These are phyloP conservation scores for Junco hyemalis DNA, from an alignment of 2,113 vertebrate species.

Conservation along the genomic window DNA sequence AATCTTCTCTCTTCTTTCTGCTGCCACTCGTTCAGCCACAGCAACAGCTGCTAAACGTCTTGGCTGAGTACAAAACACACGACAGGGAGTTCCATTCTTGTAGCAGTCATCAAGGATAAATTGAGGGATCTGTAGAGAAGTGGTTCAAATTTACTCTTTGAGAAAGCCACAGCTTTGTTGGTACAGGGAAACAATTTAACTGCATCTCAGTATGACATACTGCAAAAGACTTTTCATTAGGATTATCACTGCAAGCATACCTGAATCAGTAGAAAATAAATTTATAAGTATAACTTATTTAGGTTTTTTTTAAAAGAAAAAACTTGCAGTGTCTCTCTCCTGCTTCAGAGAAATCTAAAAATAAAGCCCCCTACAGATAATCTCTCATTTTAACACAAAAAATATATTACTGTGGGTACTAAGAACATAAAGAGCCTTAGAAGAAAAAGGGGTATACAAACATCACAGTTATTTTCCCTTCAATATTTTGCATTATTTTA, in stretches of 20 bases:
- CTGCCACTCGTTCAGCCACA: conserved; percentile 93
- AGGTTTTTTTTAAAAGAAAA: neutral
- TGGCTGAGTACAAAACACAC: conserved; percentile 94
- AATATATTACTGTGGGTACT: neutral
- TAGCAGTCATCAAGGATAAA: conserved; percentile 90
- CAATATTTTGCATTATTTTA: neutral
- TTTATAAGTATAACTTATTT: neutral
- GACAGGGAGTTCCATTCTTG: conserved; percentile 81
- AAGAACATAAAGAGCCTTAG: neutral
- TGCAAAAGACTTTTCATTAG: neutral
- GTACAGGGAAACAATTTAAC: neutral
- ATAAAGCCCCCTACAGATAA: neutral
- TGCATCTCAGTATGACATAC: neutral
- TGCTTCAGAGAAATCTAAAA: neutral
- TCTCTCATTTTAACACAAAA: neutral
- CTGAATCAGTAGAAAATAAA: neutral
- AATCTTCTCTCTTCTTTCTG: conserved; percentile 89
- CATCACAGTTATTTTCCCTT: neutral
- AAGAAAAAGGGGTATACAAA: neutral
- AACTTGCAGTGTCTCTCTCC: neutral
- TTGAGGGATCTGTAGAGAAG: conserved; percentile 89
- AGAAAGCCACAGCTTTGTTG: neutral
- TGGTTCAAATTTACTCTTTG: neutral
- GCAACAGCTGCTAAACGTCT: conserved; percentile 88
- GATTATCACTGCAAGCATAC: neutral